These are phyloP conservation scores for Mesopsocus fuscifrons DNA, from an alignment of 2,888 invertebrate species.

Conservation along the genomic window DNA sequence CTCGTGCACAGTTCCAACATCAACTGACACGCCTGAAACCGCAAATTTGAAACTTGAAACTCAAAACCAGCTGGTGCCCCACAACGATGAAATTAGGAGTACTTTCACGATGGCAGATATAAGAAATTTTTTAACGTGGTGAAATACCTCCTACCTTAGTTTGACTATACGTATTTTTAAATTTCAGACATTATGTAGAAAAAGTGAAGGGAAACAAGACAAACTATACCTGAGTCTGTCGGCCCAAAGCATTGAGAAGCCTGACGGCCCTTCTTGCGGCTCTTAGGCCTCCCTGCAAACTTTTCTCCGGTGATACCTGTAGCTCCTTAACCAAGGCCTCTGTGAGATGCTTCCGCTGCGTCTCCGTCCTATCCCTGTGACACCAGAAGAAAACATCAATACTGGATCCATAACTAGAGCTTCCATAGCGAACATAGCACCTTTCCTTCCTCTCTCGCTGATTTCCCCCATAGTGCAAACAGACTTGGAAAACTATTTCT, in stretches of 20 bases:
- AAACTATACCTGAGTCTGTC: slow-evolving; percentile 35
- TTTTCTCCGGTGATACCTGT: slow-evolving; percentile 76
- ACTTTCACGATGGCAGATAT: too few species aligned
- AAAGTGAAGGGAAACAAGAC: background rate
- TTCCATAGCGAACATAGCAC: too few species aligned
- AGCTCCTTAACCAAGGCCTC: slow-evolving; percentile 76
- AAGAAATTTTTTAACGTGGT: slow-evolving; percentile 5
- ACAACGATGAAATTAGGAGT: too few species aligned
- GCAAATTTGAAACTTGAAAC: slow-evolving; percentile 10
- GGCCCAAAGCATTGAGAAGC: slow-evolving; percentile 58
- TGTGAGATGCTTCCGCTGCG: slow-evolving; percentile 55
- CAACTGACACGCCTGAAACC: slow-evolving; percentile 52
- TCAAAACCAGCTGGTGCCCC: too few species aligned
- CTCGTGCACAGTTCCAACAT: slow-evolving; percentile 66
- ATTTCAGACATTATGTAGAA: too few species aligned
- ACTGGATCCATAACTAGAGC: too few species aligned
- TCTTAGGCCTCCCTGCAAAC: slow-evolving; percentile 65
- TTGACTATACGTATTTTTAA: background rate
- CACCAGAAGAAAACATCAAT: slow-evolving; percentile 10
- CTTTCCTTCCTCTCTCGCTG: too few species aligned
- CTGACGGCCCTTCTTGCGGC: slow-evolving; percentile 68
- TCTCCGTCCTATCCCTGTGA: slow-evolving; percentile 35
- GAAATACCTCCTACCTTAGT: slow-evolving; percentile 1
- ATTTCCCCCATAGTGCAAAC: too few species aligned
- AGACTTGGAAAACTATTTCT: too few species aligned